Evolutionary conservation across 2,113 vertebrate genomes (phyloP).

Genomic region (Nanorana parkeri): DNA sequence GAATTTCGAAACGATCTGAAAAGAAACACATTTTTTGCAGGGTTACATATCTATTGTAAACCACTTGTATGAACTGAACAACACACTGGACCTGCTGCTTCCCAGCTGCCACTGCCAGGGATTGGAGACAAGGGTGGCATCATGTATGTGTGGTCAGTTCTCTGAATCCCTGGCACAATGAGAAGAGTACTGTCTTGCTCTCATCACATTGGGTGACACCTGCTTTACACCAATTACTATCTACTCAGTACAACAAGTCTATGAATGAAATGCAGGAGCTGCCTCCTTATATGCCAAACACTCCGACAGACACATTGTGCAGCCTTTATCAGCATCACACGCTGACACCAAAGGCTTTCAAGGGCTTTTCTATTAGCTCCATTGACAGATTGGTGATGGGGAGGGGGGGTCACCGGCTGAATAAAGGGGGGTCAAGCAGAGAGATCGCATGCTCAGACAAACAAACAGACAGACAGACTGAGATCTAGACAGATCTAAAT

Average conservation of each 20-base stretch:
- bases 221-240: slow-evolving; percentile 35
- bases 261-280: slow-evolving; percentile 31
- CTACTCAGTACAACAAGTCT: slow-evolving; percentile 20
- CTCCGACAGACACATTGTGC: slow-evolving; percentile 33
- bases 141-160: background rate
- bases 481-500: no score
- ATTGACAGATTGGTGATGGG: background rate
- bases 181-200: background rate
- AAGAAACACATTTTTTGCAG: no score
- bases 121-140: no score
- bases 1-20: no score
- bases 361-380: background rate
- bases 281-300: background rate
- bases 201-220: slow-evolving; percentile 20
- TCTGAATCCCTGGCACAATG: background rate
- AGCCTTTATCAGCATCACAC: slow-evolving; percentile 1
- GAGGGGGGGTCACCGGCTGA: background rate
- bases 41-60: background rate
- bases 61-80: background rate
- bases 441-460: no score
- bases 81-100: background rate
- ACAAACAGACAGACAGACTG: no score
- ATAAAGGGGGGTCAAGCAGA: no score
- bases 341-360: background rate
- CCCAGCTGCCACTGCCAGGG: no score